These are phyloP conservation scores for Yasuhikotakia modesta DNA, from an alignment of 2,797 vertebrate species.

Conservation along the genomic window DNA sequence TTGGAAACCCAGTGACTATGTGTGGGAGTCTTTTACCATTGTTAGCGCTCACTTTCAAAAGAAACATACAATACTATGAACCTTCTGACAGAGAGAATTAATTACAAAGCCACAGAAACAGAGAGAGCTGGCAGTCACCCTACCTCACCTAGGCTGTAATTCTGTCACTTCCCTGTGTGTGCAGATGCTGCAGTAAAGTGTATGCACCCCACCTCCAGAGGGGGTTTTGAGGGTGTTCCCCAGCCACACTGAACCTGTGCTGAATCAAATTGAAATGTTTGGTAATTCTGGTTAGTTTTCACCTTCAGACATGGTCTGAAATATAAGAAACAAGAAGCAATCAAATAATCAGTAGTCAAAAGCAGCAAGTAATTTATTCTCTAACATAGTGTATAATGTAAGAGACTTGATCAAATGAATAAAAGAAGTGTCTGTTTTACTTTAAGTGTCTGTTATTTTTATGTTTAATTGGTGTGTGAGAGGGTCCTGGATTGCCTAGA, in stretches of 20 bases:
- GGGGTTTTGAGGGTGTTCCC: neutral
- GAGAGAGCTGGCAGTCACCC: constrained; percentile 48
- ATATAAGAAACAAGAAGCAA: too few relatives aligned
- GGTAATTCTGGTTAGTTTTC: constrained; percentile 16
- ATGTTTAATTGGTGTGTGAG: constrained; percentile 45
- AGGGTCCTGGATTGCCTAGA: constrained; percentile 40
- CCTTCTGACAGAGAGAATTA: constrained; percentile 42
- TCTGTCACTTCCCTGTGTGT: constrained; percentile 22
- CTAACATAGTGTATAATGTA: too few relatives aligned
- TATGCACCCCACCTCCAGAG: neutral
- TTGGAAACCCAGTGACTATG: constrained; percentile 53
- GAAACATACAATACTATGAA: constrained; percentile 47
- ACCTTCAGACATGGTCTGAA: neutral
- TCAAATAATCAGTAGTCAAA: neutral
- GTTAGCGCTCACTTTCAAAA: constrained; percentile 46
- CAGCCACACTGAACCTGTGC: constrained; percentile 8
- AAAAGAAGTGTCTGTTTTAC: too few relatives aligned
- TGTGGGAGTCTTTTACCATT: constrained; percentile 46
- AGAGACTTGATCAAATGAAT: too few relatives aligned
- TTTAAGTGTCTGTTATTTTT: constrained; percentile 23
- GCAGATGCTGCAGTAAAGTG: neutral
- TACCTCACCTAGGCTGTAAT: constrained; percentile 50
- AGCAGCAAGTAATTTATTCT: too few relatives aligned
- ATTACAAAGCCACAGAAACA: constrained; percentile 51
- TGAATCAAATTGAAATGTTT: constrained; percentile 6